Conservation (phyloP, 2,797 vertebrate species). For the Catharus ustulatus region DNA sequence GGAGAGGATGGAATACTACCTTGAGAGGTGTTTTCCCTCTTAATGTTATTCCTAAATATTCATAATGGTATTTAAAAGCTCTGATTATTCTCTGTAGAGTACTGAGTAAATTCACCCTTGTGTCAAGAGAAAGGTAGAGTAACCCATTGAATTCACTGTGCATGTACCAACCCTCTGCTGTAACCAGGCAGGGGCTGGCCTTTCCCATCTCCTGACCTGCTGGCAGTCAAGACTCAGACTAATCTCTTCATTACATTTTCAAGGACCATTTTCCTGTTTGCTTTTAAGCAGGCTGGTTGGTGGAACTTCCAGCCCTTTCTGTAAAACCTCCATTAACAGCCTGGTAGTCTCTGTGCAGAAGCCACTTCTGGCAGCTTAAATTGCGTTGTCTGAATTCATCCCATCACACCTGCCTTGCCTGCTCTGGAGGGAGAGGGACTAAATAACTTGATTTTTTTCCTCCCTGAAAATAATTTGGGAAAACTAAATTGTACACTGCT, state of each 20-base stretch:
- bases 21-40: neutral
- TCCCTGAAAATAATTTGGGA: neutral
- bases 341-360: neutral
- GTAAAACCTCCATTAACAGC: neutral
- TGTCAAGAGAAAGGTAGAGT: neutral
- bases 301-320: neutral
- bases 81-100: rapidly evolving
- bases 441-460: neutral
- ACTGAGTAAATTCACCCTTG: neutral
- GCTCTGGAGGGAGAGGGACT: neutral
- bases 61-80: neutral
- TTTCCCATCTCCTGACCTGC: neutral
- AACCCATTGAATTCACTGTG: neutral
- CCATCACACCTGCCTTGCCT: neutral
- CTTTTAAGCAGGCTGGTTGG: neutral
- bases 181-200: neutral
- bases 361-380: neutral
- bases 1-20: neutral
- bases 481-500: neutral
- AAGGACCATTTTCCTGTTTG: neutral
- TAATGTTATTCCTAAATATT: neutral
- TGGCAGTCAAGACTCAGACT: neutral
- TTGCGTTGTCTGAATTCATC: neutral
- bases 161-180: neutral
- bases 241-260: neutral